Conservation (phyloP, 2,113 vertebrate species). For the Crotalus viridis region DNA sequence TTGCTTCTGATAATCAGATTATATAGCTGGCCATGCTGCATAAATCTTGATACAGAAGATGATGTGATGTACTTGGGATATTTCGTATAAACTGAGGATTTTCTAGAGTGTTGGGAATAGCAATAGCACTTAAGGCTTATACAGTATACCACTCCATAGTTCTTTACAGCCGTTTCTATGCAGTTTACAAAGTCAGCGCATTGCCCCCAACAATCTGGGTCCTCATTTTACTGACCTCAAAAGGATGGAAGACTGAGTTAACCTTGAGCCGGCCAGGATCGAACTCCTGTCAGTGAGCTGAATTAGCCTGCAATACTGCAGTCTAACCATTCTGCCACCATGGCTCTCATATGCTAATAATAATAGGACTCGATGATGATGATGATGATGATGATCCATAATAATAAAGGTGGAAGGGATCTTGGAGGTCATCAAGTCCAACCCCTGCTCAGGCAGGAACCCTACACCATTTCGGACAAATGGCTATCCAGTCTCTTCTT, state of each 20-base stretch:
- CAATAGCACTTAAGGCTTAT: background rate
- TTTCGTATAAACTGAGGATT: background rate
- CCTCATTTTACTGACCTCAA: background rate
- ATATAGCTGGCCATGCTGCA: background rate
- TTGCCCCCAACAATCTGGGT: background rate
- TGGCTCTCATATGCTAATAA: background rate
- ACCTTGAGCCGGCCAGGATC: background rate
- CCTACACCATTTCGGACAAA: no score
- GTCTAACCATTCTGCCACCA: background rate
- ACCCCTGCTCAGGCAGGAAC: no score
- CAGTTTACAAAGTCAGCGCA: background rate
- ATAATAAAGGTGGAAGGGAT: no score
- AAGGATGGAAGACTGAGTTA: background rate
- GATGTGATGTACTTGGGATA: background rate
- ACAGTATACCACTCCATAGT: background rate
- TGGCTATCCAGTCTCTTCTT: no score
- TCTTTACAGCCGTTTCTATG: background rate
- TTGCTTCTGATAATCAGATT: background rate
- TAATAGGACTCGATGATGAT: no score
- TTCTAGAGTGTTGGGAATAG: background rate
- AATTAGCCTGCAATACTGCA: background rate
- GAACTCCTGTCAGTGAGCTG: background rate
- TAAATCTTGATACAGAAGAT: background rate
- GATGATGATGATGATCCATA: no score
- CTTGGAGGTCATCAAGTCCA: no score